A percentile compares a stretch with the other conserved stretches of the same genome.
phyloP scores from a whole-genome alignment of 2,113 vertebrate genomes.

The Arothron firmamentum region DNA sequence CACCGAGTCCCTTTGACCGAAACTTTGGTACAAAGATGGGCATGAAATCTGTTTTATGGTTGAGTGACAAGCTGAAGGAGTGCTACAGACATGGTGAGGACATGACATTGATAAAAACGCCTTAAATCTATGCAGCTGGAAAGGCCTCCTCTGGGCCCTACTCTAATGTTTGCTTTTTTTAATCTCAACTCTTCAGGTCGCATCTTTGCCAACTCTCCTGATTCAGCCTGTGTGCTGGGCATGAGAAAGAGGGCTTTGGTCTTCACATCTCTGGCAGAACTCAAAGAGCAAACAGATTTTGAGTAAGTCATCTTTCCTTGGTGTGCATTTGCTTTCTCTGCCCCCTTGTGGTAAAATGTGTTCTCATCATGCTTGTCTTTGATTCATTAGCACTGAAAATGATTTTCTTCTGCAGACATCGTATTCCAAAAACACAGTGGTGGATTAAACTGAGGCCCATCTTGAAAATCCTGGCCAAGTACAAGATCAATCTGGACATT shows the following conservation, averaged over 20 bases:
- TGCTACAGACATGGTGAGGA: slow-evolving; percentile 83
- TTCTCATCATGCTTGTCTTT: neutral
- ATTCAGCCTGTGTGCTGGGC: slow-evolving; percentile 85
- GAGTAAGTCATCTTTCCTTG: slow-evolving; percentile 73
- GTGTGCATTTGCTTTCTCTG: neutral
- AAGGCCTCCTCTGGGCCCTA: neutral
- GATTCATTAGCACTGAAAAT: neutral
- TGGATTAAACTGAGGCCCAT: slow-evolving; percentile 87
- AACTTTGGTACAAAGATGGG: slow-evolving; percentile 93
- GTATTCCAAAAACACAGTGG: slow-evolving; percentile 86
- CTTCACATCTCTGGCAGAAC: slow-evolving; percentile 81
- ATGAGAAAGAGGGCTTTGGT: slow-evolving; percentile 84
- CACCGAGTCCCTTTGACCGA: slow-evolving; percentile 87
- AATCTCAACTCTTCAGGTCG: slow-evolving; percentile 73
- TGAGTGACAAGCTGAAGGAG: slow-evolving; percentile 86
- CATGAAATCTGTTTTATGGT: slow-evolving; percentile 84
- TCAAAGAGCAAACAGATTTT: slow-evolving; percentile 82
- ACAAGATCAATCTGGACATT: slow-evolving; percentile 81
- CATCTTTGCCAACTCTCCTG: slow-evolving; percentile 84
- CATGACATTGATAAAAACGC: neutral
- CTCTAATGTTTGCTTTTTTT: slow-evolving; percentile 26
- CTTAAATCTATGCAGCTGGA: neutral
- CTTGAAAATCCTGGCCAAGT: slow-evolving; percentile 89
- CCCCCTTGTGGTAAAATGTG: neutral
- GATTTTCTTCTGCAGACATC: slow-evolving; percentile 73